These are phyloP conservation scores for Drosophila carrolli DNA, from an alignment of 1,140 invertebrate species.

Conservation along the genomic window DNA sequence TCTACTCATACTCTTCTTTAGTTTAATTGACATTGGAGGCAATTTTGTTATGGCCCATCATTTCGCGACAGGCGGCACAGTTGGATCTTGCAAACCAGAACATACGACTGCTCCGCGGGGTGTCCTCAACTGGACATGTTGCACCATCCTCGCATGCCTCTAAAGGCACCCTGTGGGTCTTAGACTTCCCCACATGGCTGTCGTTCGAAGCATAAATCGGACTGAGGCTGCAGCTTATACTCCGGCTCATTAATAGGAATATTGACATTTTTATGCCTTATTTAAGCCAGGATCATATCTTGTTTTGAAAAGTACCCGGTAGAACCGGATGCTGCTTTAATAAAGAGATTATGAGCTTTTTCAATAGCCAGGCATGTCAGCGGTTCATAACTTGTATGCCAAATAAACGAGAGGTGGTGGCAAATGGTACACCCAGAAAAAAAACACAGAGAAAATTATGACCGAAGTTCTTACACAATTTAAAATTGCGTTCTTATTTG, in stretches of 20 bases:
- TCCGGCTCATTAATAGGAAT: constrained; percentile 74
- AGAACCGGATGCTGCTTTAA: constrained; percentile 52
- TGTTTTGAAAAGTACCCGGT: constrained; percentile 3
- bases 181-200: constrained; percentile 7
- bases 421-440: neutral
- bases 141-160: constrained; percentile 4
- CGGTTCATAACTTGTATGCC: constrained; percentile 66
- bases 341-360: constrained; percentile 71
- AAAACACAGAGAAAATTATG: neutral
- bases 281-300: constrained; percentile 42
- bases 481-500: too few species aligned
- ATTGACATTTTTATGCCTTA: constrained; percentile 71
- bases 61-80: constrained; percentile 60
- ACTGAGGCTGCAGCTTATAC: constrained; percentile 5
- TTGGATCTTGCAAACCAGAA: constrained; percentile 29
- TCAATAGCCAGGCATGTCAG: constrained; percentile 71
- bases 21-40: constrained; percentile 78
- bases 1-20: constrained; percentile 5
- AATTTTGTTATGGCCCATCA: constrained; percentile 68
- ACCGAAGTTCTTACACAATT: too few species aligned
- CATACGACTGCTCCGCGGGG: constrained; percentile 31
- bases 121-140: constrained; percentile 23
- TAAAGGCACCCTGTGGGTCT: neutral
- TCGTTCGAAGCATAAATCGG: too few species aligned
- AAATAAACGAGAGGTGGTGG: constrained; percentile 30